Conservation (phyloP, 92 coral and sea anemone genomes). For the Nematostella vectensis region DNA sequence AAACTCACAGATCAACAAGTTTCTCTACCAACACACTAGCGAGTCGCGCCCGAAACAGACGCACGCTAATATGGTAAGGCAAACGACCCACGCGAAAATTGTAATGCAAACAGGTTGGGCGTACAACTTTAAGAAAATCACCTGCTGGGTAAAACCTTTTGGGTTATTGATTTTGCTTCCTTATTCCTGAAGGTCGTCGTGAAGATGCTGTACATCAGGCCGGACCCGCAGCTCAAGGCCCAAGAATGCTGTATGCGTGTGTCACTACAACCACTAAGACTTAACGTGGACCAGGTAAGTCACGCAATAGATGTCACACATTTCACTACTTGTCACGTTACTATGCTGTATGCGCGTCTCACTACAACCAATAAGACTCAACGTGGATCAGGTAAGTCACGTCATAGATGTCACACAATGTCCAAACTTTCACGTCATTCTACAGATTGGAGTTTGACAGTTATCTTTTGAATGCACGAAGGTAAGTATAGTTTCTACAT, state of each 20-base stretch:
- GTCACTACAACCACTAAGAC: conserved; percentile 86
- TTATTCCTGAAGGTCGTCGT: conserved; percentile 62
- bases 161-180: too few relatives aligned
- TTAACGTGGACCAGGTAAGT: conserved; percentile 93
- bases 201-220: conserved; percentile 83
- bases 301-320: too few relatives aligned
- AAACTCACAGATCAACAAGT: conserved; percentile 92
- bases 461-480: too few relatives aligned
- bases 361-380: conserved; percentile 84
- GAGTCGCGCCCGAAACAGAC: conserved; percentile 93
- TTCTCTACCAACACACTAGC: conserved; percentile 85
- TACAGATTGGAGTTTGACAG: too few relatives aligned
- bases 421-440: too few relatives aligned
- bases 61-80: conserved; percentile 91
- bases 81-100: too few relatives aligned
- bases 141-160: too few relatives aligned
- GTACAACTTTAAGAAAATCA: too few relatives aligned
- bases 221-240: conserved; percentile 68
- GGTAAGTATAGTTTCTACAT: too few relatives aligned
- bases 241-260: conserved; percentile 87
- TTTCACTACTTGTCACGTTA: too few relatives aligned
- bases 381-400: conserved; percentile 92
- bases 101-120: too few relatives aligned
- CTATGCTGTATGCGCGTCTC: conserved; percentile 82
- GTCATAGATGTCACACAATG: too few relatives aligned